Evolutionary conservation across 2,113 vertebrate species (phyloP).

Genomic region (Thunnus maccoyii): DNA sequence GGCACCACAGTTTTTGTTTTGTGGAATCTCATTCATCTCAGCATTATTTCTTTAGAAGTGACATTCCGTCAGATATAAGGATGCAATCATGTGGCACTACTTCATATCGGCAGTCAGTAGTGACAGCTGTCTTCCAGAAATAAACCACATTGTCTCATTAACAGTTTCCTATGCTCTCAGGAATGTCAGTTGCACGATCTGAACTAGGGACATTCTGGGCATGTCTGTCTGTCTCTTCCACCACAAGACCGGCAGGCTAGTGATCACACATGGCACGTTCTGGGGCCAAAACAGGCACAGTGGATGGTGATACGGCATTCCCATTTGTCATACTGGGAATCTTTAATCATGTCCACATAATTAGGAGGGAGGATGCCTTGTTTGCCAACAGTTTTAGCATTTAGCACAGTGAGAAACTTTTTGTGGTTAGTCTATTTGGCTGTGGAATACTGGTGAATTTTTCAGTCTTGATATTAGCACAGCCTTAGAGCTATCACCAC

Average conservation of each 20-base stretch:
- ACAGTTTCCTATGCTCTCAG: background rate
- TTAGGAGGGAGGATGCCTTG: no score
- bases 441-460: no score
- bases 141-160: constrained; percentile 21
- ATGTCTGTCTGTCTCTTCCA: background rate
- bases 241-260: background rate
- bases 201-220: background rate
- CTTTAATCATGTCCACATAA: no score
- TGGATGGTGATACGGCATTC: no score
- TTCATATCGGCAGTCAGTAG: background rate
- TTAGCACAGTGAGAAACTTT: no score
- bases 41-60: constrained; percentile 6
- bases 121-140: constrained; percentile 38
- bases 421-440: no score
- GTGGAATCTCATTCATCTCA: background rate
- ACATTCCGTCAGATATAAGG: constrained; percentile 2
- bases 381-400: no score
- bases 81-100: background rate
- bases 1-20: constrained; percentile 7
- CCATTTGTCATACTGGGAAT: no score
- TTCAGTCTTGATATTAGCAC: no score
- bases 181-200: background rate
- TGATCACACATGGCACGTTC: no score
- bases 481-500: no score
- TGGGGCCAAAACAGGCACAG: no score